Conservation (phyloP, 2,888 invertebrate genomes). For the Drosophila pegasa region DNA sequence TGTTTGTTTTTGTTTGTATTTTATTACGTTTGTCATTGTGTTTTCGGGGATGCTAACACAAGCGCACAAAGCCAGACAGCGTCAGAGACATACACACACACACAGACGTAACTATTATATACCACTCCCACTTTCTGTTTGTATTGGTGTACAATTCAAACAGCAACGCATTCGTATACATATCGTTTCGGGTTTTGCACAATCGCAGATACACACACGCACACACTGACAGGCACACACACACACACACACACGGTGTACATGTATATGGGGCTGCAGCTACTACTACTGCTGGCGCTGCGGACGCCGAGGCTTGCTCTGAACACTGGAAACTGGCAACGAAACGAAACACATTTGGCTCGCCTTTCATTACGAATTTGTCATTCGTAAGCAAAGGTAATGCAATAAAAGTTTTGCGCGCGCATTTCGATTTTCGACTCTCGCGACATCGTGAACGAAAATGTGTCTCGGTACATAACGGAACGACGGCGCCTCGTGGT, state of each 20-base stretch:
- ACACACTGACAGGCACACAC: conserved; percentile 19
- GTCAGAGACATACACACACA: conserved; percentile 27
- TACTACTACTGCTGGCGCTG: conserved; percentile 39
- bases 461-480: conserved; percentile 66
- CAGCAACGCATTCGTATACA: conserved; percentile 67
- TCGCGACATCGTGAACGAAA: conserved; percentile 51
- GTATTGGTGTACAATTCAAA: conserved; percentile 72
- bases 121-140: conserved; percentile 75
- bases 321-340: conserved; percentile 69
- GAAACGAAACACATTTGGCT: conserved; percentile 76
- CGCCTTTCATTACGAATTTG: conserved; percentile 84
- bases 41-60: conserved; percentile 73
- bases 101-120: conserved; percentile 62
- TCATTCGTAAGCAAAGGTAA: conserved; percentile 84
- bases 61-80: conserved; percentile 24
- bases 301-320: conserved; percentile 47
- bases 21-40: conserved; percentile 78
- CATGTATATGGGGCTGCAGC: conserved; percentile 50
- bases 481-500: conserved; percentile 38
- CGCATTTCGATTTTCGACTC: conserved; percentile 70
- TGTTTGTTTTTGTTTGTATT: conserved; percentile 67
- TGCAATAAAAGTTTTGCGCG: conserved; percentile 82
- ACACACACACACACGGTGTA: conserved; percentile 28
- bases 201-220: conserved; percentile 68
- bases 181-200: conserved; percentile 79